Evolutionary conservation across 2,888 invertebrate species (phyloP).

Genomic region (Meteorus colon): DNA sequence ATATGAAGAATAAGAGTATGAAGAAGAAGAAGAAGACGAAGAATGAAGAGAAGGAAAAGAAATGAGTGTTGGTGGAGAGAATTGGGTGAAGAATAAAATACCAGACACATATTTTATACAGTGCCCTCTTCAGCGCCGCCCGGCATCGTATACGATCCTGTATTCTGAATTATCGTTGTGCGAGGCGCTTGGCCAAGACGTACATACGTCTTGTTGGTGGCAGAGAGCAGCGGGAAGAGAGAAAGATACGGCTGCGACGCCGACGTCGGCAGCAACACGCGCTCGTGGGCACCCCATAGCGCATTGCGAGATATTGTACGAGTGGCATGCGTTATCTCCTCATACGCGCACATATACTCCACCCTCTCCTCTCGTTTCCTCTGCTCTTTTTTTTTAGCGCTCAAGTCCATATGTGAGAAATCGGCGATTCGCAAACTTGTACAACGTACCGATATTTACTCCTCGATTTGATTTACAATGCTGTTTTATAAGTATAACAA

Average conservation of each 20-base stretch:
- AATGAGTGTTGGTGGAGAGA: constrained; percentile 50
- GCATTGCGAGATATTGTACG: constrained; percentile 49
- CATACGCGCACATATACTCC: constrained; percentile 23
- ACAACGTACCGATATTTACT: constrained; percentile 49
- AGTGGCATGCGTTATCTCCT: constrained; percentile 46
- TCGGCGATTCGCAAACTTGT: constrained; percentile 55
- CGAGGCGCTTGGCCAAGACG: constrained; percentile 68
- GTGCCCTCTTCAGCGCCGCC: constrained; percentile 57
- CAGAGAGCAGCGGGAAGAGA: constrained; percentile 39
- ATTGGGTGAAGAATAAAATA: constrained; percentile 72
- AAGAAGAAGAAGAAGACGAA: constrained; percentile 8
- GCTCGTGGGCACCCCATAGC: constrained; percentile 53
- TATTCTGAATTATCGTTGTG: constrained; percentile 70
- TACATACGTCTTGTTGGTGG: constrained; percentile 64
- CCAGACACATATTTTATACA: constrained; percentile 70
- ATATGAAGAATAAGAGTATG: constrained; percentile 24
- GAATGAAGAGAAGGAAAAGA: background rate
- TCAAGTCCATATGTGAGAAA: constrained; percentile 51
- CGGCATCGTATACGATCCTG: constrained; percentile 51
- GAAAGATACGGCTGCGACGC: constrained; percentile 44
- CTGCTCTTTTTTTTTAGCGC: constrained; percentile 33
- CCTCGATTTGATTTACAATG: constrained; percentile 53
- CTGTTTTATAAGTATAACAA: constrained; percentile 39
- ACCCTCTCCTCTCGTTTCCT: constrained; percentile 27
- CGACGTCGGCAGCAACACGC: constrained; percentile 50